phyloP scores from a whole-genome alignment of 2,113 vertebrate species.

The Erythrolamprus reginae region DNA sequence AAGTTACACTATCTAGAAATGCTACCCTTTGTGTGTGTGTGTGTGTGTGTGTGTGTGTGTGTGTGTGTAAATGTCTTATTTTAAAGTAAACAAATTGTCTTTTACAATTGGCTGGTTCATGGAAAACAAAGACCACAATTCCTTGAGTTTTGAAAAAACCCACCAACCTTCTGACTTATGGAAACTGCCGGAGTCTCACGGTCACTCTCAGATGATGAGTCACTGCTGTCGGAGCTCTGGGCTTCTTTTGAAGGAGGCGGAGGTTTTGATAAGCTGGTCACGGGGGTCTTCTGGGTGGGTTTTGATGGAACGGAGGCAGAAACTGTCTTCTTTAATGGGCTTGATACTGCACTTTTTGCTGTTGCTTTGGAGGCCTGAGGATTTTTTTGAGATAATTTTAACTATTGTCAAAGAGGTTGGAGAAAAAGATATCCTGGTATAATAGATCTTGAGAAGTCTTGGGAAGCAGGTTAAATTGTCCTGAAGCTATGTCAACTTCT shows the following conservation, averaged over 20 bases:
- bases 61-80: neutral
- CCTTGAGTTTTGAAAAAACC: neutral
- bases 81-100: too few relatives aligned
- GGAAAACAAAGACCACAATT: too few relatives aligned
- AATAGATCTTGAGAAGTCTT: neutral
- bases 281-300: conserved; percentile 26
- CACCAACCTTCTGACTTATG: conserved; percentile 60
- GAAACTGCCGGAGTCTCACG: conserved; percentile 37
- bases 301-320: conserved; percentile 27
- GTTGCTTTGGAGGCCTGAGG: conserved; percentile 3
- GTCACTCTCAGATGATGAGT: conserved; percentile 37
- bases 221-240: conserved; percentile 50
- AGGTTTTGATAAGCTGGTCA: conserved; percentile 30
- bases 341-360: conserved; percentile 34
- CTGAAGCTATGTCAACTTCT: neutral
- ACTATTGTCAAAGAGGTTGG: conserved; percentile 37
- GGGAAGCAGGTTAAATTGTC: neutral
- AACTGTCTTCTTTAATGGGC: neutral
- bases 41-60: too few relatives aligned
- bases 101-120: rapidly evolving
- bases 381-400: conserved; percentile 43
- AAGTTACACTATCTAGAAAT: neutral
- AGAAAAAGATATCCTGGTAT: neutral
- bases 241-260: neutral
- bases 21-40: too few relatives aligned